Evolutionary conservation across 2,113 vertebrate genomes (phyloP).

Genomic region (Apteryx mantelli): DNA sequence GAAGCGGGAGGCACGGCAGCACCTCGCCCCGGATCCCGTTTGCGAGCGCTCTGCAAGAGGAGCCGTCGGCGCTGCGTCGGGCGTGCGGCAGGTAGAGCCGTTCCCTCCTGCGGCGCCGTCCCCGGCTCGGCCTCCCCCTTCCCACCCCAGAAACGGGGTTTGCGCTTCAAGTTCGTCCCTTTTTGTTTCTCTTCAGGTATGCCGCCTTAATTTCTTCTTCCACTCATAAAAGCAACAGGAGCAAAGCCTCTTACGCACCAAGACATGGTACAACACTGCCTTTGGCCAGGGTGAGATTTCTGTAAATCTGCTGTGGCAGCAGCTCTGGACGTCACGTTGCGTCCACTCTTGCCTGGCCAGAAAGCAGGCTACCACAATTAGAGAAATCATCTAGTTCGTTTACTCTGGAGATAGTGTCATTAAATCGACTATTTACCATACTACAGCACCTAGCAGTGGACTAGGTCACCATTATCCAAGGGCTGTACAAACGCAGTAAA

Average conservation of each 20-base stretch:
- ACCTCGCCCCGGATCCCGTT: too few species aligned
- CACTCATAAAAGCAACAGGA: neutral
- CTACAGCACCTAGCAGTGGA: neutral
- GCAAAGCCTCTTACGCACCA: neutral
- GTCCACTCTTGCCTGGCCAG: neutral
- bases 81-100: neutral
- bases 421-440: neutral
- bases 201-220: neutral
- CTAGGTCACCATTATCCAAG: neutral
- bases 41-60: fast-evolving
- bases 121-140: neutral
- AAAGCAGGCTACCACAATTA: neutral
- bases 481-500: neutral
- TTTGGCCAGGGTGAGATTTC: neutral
- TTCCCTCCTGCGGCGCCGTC: neutral
- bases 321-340: fast-evolving
- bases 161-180: neutral
- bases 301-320: fast-evolving
- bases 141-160: neutral
- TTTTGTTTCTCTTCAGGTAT: neutral
- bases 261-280: neutral
- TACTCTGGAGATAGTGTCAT: neutral
- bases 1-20: neutral
- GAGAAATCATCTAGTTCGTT: neutral
- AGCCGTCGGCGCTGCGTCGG: fast-evolving